Percentiles rank a stretch among this genome's conserved stretches.
phyloP scores from a whole-genome alignment of 30 jellyfish, hydroid and myxozoan genomes.

The Pseudorhiza aurosa region DNA sequence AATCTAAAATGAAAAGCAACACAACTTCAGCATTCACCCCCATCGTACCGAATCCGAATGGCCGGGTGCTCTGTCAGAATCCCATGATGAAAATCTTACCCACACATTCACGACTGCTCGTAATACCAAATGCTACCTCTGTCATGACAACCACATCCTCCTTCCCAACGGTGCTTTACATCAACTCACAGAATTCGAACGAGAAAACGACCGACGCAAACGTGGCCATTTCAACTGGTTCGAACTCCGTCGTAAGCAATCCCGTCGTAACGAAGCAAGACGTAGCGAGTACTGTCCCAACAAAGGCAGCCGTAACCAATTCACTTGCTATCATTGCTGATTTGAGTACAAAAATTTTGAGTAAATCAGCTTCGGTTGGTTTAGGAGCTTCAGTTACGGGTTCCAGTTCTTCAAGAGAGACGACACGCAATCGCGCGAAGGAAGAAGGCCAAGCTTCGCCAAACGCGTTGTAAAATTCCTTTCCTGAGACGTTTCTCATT shows the following conservation, averaged over 20 bases:
- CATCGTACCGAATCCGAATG: constrained; percentile 16
- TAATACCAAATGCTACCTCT: constrained; percentile 25
- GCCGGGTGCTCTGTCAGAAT: constrained; percentile 33
- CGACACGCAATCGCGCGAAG: too few species aligned
- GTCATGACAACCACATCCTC: constrained; percentile 25
- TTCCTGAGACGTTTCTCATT: too few species aligned
- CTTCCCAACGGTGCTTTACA: constrained; percentile 36
- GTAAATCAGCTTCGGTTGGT: too few species aligned
- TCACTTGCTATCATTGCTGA: neutral
- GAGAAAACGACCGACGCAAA: constrained; percentile 6
- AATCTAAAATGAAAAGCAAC: neutral
- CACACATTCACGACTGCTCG: constrained; percentile 47
- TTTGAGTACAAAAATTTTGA: too few species aligned
- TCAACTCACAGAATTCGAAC: constrained; percentile 31
- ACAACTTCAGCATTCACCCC: neutral
- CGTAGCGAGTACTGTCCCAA: neutral
- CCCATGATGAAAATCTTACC: constrained; percentile 58
- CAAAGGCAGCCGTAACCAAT: neutral
- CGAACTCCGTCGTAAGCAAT: neutral
- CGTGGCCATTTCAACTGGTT: too few species aligned
- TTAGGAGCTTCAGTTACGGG: too few species aligned
- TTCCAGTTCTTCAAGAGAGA: too few species aligned
- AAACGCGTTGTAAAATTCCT: too few species aligned
- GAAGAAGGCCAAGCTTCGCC: too few species aligned
- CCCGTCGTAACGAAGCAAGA: neutral